Evolutionary conservation across 2,797 vertebrate genomes (phyloP).

Genomic region (Naso thynnoides): DNA sequence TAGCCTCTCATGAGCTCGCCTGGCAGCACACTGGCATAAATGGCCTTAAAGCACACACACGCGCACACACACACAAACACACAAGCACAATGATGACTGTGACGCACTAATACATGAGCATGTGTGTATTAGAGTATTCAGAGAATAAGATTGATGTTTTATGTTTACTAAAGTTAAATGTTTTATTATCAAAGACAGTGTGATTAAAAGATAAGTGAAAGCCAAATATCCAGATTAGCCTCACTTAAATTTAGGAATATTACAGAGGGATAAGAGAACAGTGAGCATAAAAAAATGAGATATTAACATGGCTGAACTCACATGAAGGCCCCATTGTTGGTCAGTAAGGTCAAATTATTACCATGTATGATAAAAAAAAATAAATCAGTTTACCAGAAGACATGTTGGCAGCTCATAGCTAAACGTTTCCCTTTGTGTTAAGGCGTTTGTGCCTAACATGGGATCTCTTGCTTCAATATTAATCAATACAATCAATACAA

Average conservation of each 20-base stretch:
- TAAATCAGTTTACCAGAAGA: neutral
- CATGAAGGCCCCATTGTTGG: neutral
- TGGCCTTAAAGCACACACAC: slow-evolving; percentile 82
- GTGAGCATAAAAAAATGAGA: neutral
- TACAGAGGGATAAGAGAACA: neutral
- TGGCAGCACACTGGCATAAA: slow-evolving; percentile 96
- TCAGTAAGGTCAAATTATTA: neutral
- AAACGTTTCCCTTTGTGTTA: neutral
- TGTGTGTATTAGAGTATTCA: neutral
- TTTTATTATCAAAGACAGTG: neutral
- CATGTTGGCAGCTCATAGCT: neutral
- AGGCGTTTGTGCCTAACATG: neutral
- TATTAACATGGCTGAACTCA: too few species aligned
- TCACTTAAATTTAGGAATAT: neutral
- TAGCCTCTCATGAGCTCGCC: slow-evolving; percentile 98
- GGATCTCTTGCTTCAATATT: too few species aligned
- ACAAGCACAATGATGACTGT: neutral
- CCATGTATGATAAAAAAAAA: too few species aligned
- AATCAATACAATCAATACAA: too few species aligned
- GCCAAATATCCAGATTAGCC: slow-evolving; percentile 29
- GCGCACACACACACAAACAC: neutral
- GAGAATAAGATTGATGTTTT: neutral
- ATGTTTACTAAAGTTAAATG: neutral
- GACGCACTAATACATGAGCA: neutral
- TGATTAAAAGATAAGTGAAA: neutral